Conservation (phyloP, 2,888 invertebrate species). For the Dorcus parallelipipedus region DNA sequence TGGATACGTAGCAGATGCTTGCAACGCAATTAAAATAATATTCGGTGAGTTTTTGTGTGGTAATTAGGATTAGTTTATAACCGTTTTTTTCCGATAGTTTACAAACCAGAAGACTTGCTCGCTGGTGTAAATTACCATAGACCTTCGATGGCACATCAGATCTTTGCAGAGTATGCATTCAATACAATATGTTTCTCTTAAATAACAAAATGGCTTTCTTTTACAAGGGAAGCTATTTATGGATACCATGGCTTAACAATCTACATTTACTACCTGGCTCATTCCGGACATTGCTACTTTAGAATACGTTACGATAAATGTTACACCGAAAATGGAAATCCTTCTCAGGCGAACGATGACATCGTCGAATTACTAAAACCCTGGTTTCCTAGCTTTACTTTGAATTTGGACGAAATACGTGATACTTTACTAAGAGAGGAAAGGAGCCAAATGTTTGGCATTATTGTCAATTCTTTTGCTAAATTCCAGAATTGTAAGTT, state of each 20-base stretch:
- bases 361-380: slow-evolving; percentile 32
- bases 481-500: slow-evolving; percentile 12
- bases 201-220: slow-evolving; percentile 16
- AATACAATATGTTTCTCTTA: background rate
- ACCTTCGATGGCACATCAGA: slow-evolving; percentile 78
- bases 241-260: slow-evolving; percentile 81
- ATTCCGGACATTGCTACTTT: slow-evolving; percentile 75
- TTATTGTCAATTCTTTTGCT: slow-evolving; percentile 28
- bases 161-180: slow-evolving; percentile 66
- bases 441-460: slow-evolving; percentile 37
- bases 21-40: slow-evolving; percentile 50
- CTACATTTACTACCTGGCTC: slow-evolving; percentile 77
- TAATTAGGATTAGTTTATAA: background rate
- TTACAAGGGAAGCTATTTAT: slow-evolving; percentile 76
- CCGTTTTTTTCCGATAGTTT: slow-evolving; percentile 4
- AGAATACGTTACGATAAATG: slow-evolving; percentile 71
- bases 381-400: slow-evolving; percentile 40
- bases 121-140: too few relatives aligned
- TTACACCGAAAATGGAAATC: slow-evolving; percentile 47
- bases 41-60: slow-evolving; percentile 11
- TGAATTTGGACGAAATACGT: slow-evolving; percentile 30
- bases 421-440: slow-evolving; percentile 31
- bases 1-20: slow-evolving; percentile 49
- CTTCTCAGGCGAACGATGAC: slow-evolving; percentile 31
- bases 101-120: slow-evolving; percentile 1